Evolutionary conservation across 2,888 invertebrate species (phyloP).

Genomic region (Spodoptera picta): DNA sequence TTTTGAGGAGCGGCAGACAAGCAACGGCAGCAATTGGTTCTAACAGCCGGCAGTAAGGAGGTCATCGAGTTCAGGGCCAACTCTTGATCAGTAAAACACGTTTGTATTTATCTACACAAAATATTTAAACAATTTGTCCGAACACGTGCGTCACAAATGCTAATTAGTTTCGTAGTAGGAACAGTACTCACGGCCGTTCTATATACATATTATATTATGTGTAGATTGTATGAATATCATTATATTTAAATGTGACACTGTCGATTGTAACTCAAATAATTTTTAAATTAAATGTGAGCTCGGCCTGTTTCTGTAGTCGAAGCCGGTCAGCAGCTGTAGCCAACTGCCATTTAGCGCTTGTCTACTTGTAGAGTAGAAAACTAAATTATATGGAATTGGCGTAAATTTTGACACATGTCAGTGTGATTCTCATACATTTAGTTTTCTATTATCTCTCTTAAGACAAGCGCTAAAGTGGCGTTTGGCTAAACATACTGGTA

Average conservation of each 20-base stretch:
- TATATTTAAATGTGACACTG: slow-evolving; percentile 18
- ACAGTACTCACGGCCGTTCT: slow-evolving; percentile 44
- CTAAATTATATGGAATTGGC: no score
- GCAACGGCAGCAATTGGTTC: slow-evolving; percentile 68
- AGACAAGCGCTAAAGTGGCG: no score
- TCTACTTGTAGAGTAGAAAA: no score
- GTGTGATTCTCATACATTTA: no score
- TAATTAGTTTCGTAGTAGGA: slow-evolving; percentile 57
- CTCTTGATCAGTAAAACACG: slow-evolving; percentile 62
- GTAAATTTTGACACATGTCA: no score
- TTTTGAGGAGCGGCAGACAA: slow-evolving; percentile 55
- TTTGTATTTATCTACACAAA: slow-evolving; percentile 65
- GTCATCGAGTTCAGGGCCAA: slow-evolving; percentile 77
- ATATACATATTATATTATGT: slow-evolving; percentile 4
- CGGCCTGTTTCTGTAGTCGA: no score
- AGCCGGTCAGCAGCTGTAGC: no score
- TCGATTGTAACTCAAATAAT: background rate
- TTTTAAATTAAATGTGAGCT: no score
- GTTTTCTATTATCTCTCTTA: no score
- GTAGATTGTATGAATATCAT: slow-evolving; percentile 2
- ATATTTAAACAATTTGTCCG: slow-evolving; percentile 67
- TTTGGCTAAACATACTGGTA: no score
- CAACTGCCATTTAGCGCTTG: no score
- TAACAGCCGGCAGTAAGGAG: slow-evolving; percentile 70
- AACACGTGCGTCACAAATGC: slow-evolving; percentile 66